Conservation (phyloP, 2,113 vertebrate genomes). For the Sardina pilchardus region DNA sequence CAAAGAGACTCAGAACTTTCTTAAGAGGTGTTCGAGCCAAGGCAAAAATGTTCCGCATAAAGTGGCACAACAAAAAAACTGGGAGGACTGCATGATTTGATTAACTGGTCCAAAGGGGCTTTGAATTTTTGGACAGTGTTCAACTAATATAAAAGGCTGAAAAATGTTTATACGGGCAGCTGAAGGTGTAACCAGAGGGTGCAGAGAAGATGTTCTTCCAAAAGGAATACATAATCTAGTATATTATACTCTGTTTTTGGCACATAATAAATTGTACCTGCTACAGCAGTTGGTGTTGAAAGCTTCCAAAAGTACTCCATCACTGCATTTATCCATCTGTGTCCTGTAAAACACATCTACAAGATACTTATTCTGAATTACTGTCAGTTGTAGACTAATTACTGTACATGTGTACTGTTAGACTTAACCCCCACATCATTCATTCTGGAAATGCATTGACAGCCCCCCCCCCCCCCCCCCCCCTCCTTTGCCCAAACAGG, state of each 20-base stretch:
- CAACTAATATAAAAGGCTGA: neutral
- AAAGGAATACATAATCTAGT: neutral
- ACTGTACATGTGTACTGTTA: neutral
- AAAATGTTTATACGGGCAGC: neutral
- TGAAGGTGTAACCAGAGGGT: neutral
- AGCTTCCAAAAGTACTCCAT: neutral
- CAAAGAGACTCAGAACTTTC: constrained; percentile 6
- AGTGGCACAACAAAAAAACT: neutral
- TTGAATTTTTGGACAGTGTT: neutral
- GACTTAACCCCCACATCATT: neutral
- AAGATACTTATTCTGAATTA: neutral
- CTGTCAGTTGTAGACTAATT: neutral
- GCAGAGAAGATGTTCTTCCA: neutral
- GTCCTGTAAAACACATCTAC: neutral
- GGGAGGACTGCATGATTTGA: neutral
- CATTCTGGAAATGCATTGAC: neutral
- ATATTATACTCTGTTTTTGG: neutral
- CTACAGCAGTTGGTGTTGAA: neutral
- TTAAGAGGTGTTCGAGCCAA: neutral
- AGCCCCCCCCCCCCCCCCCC: neutral
- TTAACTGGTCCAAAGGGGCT: neutral
- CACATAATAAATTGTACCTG: neutral
- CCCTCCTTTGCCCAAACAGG: neutral
- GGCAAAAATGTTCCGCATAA: neutral
- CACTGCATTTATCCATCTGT: neutral